phyloP scores from a whole-genome alignment of 2,113 vertebrate species.

The Mus spicilegus region DNA sequence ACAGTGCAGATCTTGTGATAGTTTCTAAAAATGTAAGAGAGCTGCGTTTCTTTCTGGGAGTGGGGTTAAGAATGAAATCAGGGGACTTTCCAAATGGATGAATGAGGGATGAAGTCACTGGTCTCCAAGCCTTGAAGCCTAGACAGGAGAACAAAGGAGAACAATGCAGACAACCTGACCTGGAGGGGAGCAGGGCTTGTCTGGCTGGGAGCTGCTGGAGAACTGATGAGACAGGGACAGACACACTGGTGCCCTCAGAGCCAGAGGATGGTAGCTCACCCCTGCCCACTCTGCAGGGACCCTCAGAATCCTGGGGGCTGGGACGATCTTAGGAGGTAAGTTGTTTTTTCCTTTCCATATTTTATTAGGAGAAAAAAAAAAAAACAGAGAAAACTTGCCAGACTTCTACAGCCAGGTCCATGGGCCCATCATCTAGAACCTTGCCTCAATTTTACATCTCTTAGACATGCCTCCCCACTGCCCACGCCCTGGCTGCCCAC shows the following conservation, averaged over 20 bases:
- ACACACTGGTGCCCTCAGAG: fast-evolving
- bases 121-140: neutral
- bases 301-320: neutral
- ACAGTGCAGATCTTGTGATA: neutral
- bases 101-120: neutral
- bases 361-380: neutral
- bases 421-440: neutral
- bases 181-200: neutral
- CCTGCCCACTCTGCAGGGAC: neutral
- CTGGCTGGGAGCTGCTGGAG: neutral
- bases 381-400: neutral
- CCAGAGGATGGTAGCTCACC: too few species aligned
- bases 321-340: neutral
- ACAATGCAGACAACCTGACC: neutral
- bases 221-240: neutral
- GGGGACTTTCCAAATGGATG: neutral
- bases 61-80: neutral
- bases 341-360: neutral
- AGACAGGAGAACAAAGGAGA: neutral
- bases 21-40: neutral
- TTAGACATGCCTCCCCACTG: neutral
- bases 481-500: neutral
- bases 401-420: neutral
- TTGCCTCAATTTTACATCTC: neutral
- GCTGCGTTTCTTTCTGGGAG: neutral